These are phyloP conservation scores for Anodontia alba DNA, from an alignment of 2,888 invertebrate genomes.

Conservation along the genomic window DNA sequence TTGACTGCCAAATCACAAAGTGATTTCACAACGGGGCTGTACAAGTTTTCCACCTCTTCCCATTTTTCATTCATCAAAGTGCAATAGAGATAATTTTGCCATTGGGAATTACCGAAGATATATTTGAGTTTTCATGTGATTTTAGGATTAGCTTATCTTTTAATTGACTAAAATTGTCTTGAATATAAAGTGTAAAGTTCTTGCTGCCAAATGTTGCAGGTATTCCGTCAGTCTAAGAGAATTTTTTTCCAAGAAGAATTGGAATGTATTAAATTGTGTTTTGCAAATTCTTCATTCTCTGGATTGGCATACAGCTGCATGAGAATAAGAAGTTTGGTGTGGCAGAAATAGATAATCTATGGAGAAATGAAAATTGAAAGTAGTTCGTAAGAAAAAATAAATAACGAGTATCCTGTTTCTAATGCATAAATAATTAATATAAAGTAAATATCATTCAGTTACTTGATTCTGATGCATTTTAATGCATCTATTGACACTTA, in stretches of 20 bases:
- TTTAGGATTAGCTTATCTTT: constrained; percentile 2
- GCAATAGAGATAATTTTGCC: constrained; percentile 2
- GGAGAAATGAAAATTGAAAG: too few relatives aligned
- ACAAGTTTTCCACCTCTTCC: neutral
- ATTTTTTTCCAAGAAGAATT: neutral
- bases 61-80: neutral
- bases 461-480: too few relatives aligned
- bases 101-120: neutral
- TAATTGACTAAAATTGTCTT: neutral
- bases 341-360: too few relatives aligned
- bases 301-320: too few relatives aligned
- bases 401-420: too few relatives aligned
- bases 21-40: constrained; percentile 31
- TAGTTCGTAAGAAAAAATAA: too few relatives aligned
- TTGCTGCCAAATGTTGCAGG: neutral
- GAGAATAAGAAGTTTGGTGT: too few relatives aligned
- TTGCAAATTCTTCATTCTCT: too few relatives aligned
- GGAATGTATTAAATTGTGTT: neutral
- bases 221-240: neutral
- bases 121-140: neutral
- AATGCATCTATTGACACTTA: too few relatives aligned
- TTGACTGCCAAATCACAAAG: constrained; percentile 12
- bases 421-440: too few relatives aligned
- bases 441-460: too few relatives aligned
- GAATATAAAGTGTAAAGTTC: neutral